phyloP scores from a whole-genome alignment of 2,797 vertebrate species.

The Pseudomugil tenellus region DNA sequence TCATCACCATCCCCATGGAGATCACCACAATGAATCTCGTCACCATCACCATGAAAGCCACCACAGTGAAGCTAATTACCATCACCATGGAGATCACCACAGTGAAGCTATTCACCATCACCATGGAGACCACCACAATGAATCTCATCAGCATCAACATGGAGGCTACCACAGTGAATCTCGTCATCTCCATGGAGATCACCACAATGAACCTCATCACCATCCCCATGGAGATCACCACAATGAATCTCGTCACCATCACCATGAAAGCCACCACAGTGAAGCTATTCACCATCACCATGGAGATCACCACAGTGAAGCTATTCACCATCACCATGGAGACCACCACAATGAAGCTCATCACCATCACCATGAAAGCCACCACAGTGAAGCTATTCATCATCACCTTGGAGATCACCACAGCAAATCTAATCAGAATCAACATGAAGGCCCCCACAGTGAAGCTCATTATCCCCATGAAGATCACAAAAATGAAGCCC shows the following conservation, averaged over 20 bases:
- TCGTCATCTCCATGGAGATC: slow-evolving; percentile 28
- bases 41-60: slow-evolving; percentile 10
- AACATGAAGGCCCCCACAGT: slow-evolving; percentile 33
- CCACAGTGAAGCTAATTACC: neutral
- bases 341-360: slow-evolving; percentile 11
- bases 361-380: slow-evolving; percentile 9
- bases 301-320: slow-evolving; percentile 12
- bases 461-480: slow-evolving; percentile 10
- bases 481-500: slow-evolving; percentile 6
- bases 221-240: slow-evolving; percentile 15
- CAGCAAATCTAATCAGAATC: slow-evolving; percentile 1
- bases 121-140: slow-evolving; percentile 9
- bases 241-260: neutral
- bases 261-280: slow-evolving; percentile 15
- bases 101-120: neutral
- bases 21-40: slow-evolving; percentile 5
- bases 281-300: slow-evolving; percentile 1
- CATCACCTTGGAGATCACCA: slow-evolving; percentile 13
- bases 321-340: slow-evolving; percentile 20
- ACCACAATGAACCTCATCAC: neutral
- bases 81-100: no score
- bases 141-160: slow-evolving; percentile 3
- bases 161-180: slow-evolving; percentile 15
- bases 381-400: neutral
- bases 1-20: slow-evolving; percentile 6